A percentile compares a stretch with the other conserved stretches of the same genome.
These are phyloP conservation scores for Sebastes fasciatus DNA, from an alignment of 2,113 vertebrate species.

Conservation along the genomic window DNA sequence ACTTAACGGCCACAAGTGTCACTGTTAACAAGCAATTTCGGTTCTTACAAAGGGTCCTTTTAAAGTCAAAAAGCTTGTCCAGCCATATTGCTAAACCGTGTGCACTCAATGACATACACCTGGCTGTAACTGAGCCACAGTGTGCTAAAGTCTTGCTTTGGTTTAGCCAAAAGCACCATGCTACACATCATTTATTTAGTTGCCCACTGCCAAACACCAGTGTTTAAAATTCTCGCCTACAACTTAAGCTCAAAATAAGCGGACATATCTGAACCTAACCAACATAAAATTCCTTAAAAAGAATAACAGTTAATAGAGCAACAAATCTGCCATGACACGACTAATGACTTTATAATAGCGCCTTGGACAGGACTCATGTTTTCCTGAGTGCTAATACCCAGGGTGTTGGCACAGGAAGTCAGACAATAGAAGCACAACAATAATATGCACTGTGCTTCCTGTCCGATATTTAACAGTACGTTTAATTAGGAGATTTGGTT, in stretches of 20 bases:
- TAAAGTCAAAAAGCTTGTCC: not conserved
- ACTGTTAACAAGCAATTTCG: no score
- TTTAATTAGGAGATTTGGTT: constrained; percentile 34
- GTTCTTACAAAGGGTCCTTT: no score
- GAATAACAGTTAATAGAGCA: not conserved
- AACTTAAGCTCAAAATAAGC: not conserved
- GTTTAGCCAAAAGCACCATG: not conserved
- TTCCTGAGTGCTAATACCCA: constrained; percentile 31
- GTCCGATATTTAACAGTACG: constrained; percentile 21
- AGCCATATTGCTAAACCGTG: not conserved
- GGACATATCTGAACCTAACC: not conserved
- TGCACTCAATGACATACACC: not conserved
- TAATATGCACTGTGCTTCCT: constrained; percentile 51
- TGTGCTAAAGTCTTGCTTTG: not conserved
- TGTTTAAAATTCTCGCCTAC: no score
- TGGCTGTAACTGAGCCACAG: not conserved
- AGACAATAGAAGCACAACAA: constrained; percentile 60
- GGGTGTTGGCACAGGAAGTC: constrained; percentile 63
- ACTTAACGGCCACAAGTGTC: no score
- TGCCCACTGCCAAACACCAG: no score
- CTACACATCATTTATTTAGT: not conserved
- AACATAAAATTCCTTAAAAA: not conserved
- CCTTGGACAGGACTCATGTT: constrained; percentile 17
- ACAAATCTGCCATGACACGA: constrained; percentile 12
- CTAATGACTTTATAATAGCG: constrained; percentile 35